Evolutionary conservation across 2,888 invertebrate genomes (phyloP), one percentile per base, ranked within the genome.

Genomic region (Drosophila prostipennis): DNA sequence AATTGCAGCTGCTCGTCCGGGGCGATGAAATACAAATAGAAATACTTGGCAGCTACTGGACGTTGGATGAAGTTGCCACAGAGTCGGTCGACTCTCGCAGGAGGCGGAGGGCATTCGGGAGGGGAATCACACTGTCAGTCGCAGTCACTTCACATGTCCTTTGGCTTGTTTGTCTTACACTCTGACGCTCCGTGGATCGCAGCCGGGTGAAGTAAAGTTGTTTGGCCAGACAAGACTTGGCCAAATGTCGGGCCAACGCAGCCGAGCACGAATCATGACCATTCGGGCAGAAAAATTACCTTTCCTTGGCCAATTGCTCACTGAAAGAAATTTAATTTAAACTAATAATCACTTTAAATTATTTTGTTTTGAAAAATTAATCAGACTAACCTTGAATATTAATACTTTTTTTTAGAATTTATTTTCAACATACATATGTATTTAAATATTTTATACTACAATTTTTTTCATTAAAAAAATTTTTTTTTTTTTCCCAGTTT

Each of bases 21-120:
- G 88, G 87, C 87, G 89, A 87, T 89, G 85, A 89, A 86, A 86
- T 89, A 87, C 85, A 89, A 86, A 86, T 86, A 89, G 88, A 83
- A 83, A 83, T 87, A 83, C 82, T 83, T 87, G 86, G 87, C 88
- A 83, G 82, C 82, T 83, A 83, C 82, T 77, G 74, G 78, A 82
- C 82, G 86, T 86, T 75, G 74, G 78, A 85, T 85, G 86, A 85
- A 85, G 86, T 87, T 85, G 83, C 83, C 82, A 59, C 71, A 60
- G 40, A 58, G 52, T 48, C 36, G 46, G 23, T 45, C 5, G 29
- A 32, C 4, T 23, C 6, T 5, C 2, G 13, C 1, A 2, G 11
- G 26, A 6, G n/a, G 43, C 13, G 10, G n/a, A 26, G 32, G 46
- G 37, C 14, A n/a, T 0, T 10, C 19, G 10, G 42, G 11, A 13